Base-by-base conservation (phyloP, 2,888 invertebrate species). In the Thera obeliscata region DNA sequence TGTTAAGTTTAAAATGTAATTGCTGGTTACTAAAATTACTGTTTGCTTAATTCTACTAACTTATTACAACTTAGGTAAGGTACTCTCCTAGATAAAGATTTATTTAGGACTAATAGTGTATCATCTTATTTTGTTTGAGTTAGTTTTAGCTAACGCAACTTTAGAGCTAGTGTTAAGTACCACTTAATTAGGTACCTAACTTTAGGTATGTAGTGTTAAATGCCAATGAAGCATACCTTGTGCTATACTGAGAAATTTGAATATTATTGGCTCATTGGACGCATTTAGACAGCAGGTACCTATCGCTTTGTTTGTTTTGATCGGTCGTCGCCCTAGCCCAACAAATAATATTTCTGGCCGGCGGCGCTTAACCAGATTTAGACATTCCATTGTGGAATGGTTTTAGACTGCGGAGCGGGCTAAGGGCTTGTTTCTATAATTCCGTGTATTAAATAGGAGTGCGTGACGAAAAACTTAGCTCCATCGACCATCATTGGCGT, bases 401-500 rank as follows among this genome's bases (percentile, higher is more conserved):
- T 50, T 33, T 2, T 9, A 66, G 71, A 64, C 38, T 62, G 61
- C 61, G 61, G 67, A 73, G 68, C 67, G 67, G 68, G 63, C 33
- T 78, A 76, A 75, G 78, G 73, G 70, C 71, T 72, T 74, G 79
- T 78, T 84, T 81, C 79, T 78, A 75, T 82, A 81, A 79, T 79
- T 79, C 75, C 78, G 74, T 73, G 81, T 86, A 88, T 86, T 88
- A 88, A 88, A 90, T 88, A 84, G 84, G 80, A 88, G 86, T 89
- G 88, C 88, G 87, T 91, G 88, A 87, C 86, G 83, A 83, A 82
- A 65, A 87, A 86, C 87, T 84, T 83, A 86, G 85, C 87, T 90
- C 81, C 88, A 91, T 90, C 87, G 90, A 89, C 87, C 87, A 87
- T 84, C 84, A 86, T 80, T 85, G 84, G 84, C 84, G 87, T 85